Percentiles rank a stretch among this genome's conserved stretches.
phyloP scores from a whole-genome alignment of 2,888 invertebrate genomes.

The Mamestra brassicae region DNA sequence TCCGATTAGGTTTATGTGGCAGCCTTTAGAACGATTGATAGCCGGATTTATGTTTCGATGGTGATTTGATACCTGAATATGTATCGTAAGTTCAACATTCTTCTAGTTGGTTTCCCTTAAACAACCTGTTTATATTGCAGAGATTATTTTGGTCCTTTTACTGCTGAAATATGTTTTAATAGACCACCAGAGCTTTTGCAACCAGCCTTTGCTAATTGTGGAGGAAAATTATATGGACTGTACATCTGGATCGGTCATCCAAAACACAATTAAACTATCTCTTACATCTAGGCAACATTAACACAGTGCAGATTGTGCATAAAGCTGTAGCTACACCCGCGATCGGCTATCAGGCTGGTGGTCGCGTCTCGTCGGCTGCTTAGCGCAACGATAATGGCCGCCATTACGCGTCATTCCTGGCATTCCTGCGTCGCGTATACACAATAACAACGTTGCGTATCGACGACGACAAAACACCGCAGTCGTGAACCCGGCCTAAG shows the following conservation, averaged over 20 bases:
- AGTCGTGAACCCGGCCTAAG: conserved; percentile 56
- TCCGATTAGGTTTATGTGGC: conserved; percentile 62
- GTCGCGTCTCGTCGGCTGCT: conserved; percentile 74
- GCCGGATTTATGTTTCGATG: conserved; percentile 44
- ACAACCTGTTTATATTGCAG: neutral
- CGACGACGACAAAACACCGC: conserved; percentile 63
- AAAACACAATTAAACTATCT: conserved; percentile 9
- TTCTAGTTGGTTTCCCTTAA: conserved; percentile 20
- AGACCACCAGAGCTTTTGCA: neutral
- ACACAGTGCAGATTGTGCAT: conserved; percentile 30
- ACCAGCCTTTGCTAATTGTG: neutral
- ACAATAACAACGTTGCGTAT: conserved; percentile 66
- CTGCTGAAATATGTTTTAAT: neutral
- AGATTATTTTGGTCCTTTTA: conserved; percentile 20
- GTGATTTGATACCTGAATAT: conserved; percentile 44
- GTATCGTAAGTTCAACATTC: conserved; percentile 34
- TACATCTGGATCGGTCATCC: neutral
- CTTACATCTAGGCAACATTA: neutral
- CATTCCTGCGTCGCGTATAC: conserved; percentile 71
- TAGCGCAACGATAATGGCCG: conserved; percentile 75
- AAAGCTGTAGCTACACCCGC: conserved; percentile 46
- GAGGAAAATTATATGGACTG: neutral
- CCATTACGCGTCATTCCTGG: conserved; percentile 75
- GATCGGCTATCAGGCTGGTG: conserved; percentile 69
- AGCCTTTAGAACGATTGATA: conserved; percentile 54